These are phyloP conservation scores for Sinocyclocheilus anophthalmus DNA, from an alignment of 2,113 vertebrate species.

Conservation along the genomic window DNA sequence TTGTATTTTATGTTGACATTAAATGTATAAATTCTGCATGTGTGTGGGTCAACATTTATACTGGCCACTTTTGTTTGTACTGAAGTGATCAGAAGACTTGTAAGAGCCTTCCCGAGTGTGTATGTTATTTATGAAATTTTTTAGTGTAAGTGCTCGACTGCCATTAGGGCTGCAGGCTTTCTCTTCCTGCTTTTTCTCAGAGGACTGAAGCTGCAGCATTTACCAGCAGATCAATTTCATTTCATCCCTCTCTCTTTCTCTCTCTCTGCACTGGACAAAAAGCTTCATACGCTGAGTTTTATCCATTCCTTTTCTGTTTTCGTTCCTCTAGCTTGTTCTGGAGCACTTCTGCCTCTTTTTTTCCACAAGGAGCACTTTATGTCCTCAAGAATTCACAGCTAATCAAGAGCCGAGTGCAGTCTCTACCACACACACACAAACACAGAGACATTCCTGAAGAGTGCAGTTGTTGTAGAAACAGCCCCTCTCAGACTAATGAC, in stretches of 20 bases:
- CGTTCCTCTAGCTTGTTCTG: not conserved
- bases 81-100: not conserved
- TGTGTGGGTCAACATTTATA: not conserved
- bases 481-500: constrained; percentile 33
- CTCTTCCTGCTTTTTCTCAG: constrained; percentile 43
- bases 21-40: not conserved
- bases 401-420: constrained; percentile 3
- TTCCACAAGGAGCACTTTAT: constrained; percentile 17
- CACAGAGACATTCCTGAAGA: constrained; percentile 31
- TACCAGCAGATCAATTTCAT: constrained; percentile 50
- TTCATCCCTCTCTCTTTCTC: constrained; percentile 38
- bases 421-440: not conserved
- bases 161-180: constrained; percentile 42
- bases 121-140: constrained; percentile 46
- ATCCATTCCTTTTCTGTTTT: constrained; percentile 6
- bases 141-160: constrained; percentile 52
- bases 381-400: constrained; percentile 8
- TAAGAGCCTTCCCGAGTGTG: not conserved
- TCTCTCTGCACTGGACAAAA: constrained; percentile 17
- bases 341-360: not conserved
- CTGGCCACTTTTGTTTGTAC: not conserved
- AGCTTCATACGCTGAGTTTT: not conserved
- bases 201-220: constrained; percentile 46
- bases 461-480: constrained; percentile 25
- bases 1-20: not conserved